Evolutionary conservation across 2,797 vertebrate genomes (phyloP).

Genomic region (Molossus alvarezi): DNA sequence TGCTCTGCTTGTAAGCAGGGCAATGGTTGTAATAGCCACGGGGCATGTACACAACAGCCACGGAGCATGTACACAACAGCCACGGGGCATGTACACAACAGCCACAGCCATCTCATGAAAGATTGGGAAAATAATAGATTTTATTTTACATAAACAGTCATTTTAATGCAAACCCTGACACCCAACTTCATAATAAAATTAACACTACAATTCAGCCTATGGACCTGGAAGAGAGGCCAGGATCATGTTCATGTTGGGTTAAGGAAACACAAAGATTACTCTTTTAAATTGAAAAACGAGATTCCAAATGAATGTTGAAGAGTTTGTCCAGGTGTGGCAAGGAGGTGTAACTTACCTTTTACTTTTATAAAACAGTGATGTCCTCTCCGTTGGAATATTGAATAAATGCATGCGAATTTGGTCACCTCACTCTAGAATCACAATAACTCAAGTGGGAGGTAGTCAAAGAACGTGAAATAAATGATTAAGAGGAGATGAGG

Average conservation of each 20-base stretch:
- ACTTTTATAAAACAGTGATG: not conserved
- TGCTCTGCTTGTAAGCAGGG: not conserved
- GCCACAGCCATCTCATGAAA: not conserved
- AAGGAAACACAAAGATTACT: not conserved
- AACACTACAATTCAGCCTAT: not conserved
- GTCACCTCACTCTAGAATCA: not conserved
- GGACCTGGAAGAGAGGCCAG: not conserved
- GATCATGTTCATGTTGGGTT: not conserved
- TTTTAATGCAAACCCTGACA: not conserved
- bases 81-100: not conserved
- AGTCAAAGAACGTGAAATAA: not conserved
- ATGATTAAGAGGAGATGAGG: not conserved
- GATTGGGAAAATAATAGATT: not conserved
- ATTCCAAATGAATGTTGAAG: not conserved
- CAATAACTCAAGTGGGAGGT: not conserved
- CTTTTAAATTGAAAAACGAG: not conserved
- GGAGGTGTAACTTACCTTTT: not conserved
- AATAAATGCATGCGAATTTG: not conserved
- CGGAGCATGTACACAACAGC: not conserved
- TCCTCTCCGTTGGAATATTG: not conserved
- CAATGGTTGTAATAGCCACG: not conserved
- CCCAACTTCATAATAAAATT: not conserved
- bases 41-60: too few relatives aligned
- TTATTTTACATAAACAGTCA: constrained; percentile 1
- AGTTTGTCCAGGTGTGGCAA: not conserved